Conservation (phyloP, 2,113 vertebrate species). For the Petaurus breviceps region DNA sequence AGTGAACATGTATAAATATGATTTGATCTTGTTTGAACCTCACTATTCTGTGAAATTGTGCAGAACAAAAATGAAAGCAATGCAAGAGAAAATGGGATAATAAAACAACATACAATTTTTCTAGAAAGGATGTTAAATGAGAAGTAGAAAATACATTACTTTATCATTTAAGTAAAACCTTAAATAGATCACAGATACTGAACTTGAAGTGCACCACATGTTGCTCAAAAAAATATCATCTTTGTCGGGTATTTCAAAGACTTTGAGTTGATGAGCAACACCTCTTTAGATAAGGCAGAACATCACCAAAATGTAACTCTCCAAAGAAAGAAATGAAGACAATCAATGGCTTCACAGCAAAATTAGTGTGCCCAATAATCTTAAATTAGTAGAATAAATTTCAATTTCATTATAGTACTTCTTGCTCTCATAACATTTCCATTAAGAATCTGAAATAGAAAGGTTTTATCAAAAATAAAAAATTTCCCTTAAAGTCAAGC, state of each 20-base stretch:
- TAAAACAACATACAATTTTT: background rate
- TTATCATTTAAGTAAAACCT: constrained; percentile 2
- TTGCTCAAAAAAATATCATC: constrained; percentile 35
- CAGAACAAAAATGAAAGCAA: fast-evolving
- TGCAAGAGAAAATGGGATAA: constrained; percentile 14
- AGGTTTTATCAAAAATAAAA: constrained; percentile 14
- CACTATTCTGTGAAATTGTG: background rate
- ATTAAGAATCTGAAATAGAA: constrained; percentile 24
- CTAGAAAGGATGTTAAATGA: constrained; percentile 46
- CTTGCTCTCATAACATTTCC: constrained; percentile 4
- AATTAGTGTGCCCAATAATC: constrained; percentile 42
- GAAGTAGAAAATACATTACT: background rate
- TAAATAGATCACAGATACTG: background rate
- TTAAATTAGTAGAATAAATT: constrained; percentile 57
- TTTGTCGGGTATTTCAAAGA: background rate
- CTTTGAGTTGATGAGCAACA: background rate
- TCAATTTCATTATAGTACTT: constrained; percentile 45
- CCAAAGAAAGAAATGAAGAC: background rate
- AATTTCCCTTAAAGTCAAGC: constrained; percentile 13
- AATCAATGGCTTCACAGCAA: background rate
- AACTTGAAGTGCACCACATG: background rate
- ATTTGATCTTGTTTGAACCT: background rate
- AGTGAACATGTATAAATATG: constrained; percentile 17
- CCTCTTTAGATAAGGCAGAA: constrained; percentile 13
- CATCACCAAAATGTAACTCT: background rate